These are phyloP conservation scores for Armadillidium nasatum DNA, from an alignment of 1,140 invertebrate genomes.

Conservation along the genomic window DNA sequence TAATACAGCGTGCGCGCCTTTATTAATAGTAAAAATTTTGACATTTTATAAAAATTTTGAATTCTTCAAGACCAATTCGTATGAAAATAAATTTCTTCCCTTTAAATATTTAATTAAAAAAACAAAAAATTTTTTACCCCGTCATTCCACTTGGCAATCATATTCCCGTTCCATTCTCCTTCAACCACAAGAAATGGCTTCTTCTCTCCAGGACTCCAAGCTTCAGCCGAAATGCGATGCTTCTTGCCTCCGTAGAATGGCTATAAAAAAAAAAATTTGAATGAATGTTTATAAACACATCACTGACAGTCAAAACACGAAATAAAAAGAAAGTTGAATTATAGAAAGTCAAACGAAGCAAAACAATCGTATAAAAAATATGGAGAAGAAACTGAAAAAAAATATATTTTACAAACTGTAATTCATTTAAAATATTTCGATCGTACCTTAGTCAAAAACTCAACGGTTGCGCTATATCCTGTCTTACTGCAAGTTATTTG, in stretches of 20 bases:
- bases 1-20: too few species aligned
- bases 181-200: constrained; percentile 79
- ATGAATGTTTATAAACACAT: neutral
- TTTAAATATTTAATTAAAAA: too few species aligned
- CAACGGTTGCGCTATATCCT: constrained; percentile 78
- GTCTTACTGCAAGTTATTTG: constrained; percentile 83
- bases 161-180: constrained; percentile 94
- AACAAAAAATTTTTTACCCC: constrained; percentile 63
- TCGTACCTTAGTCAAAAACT: constrained; percentile 79
- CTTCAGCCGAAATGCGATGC: constrained; percentile 78
- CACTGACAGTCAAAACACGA: neutral
- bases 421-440: too few species aligned
- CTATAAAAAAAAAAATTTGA: constrained; percentile 47
- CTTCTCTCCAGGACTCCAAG: constrained; percentile 68
- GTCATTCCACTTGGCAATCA: constrained; percentile 80
- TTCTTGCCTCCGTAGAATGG: constrained; percentile 95
- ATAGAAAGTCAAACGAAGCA: neutral
- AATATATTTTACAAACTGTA: too few species aligned
- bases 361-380: too few species aligned
- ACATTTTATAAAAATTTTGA: too few species aligned
- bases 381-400: too few species aligned
- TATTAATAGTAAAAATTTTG: too few species aligned
- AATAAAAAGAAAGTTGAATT: neutral
- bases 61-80: too few species aligned
- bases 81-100: too few species aligned